phyloP scores from a whole-genome alignment of 2,888 invertebrate genomes.

The Girardia tigrina region DNA sequence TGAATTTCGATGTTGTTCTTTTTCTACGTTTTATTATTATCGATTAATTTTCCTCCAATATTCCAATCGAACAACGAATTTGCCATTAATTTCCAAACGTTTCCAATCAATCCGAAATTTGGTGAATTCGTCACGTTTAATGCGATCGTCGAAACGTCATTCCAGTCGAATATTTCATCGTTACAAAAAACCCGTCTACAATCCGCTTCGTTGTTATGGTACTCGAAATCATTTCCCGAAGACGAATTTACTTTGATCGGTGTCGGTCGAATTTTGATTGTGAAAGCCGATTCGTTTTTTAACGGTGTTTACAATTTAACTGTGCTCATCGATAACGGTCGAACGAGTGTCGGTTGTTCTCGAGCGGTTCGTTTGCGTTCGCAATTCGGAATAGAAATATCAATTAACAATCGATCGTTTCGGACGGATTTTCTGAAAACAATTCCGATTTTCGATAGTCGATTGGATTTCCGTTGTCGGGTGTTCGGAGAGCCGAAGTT shows the following conservation, averaged over 20 bases:
- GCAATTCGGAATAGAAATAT: neutral
- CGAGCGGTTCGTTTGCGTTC: neutral
- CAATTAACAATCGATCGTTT: neutral
- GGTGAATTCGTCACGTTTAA: neutral
- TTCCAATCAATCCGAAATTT: neutral
- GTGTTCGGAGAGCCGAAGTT: neutral
- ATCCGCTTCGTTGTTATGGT: neutral
- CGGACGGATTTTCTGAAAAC: neutral
- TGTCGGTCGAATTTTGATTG: neutral
- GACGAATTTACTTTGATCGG: neutral
- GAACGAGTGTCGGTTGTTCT: neutral
- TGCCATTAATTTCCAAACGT: neutral
- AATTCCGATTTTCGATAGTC: neutral
- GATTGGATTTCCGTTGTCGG: neutral
- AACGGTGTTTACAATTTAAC: conserved; percentile 1
- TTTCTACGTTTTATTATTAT: too few relatives aligned
- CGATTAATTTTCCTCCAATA: too few relatives aligned
- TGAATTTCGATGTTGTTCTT: too few relatives aligned
- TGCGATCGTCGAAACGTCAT: neutral
- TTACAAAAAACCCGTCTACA: neutral
- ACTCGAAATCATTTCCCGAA: neutral
- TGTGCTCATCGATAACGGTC: neutral
- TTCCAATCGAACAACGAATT: too few relatives aligned
- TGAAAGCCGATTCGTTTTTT: neutral
- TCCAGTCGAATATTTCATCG: neutral